These are phyloP conservation scores for Drosophila aff. DNA, from an alignment of 1,140 invertebrate genomes.

Conservation along the genomic window DNA sequence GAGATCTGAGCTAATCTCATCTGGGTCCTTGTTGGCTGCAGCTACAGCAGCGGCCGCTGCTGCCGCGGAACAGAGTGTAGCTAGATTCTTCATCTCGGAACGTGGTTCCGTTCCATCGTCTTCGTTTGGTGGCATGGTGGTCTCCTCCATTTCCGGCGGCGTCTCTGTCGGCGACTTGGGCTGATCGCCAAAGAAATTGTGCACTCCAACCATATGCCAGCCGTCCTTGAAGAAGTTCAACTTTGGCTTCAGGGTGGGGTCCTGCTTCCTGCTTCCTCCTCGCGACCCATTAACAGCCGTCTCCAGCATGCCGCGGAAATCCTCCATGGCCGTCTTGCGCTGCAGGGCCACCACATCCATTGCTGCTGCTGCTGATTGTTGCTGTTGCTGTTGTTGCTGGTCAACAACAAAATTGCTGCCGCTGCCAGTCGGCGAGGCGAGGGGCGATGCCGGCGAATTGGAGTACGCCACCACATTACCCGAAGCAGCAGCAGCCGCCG, in stretches of 20 bases:
- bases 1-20: constrained; percentile 38
- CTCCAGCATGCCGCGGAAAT: constrained; percentile 67
- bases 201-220: constrained; percentile 73
- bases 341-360: constrained; percentile 55
- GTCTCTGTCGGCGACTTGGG: constrained; percentile 84
- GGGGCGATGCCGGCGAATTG: constrained; percentile 78
- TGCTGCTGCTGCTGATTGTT: constrained; percentile 26
- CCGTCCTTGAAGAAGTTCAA: constrained; percentile 74
- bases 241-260: constrained; percentile 54
- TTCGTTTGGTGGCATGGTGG: constrained; percentile 54
- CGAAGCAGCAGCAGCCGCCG: constrained; percentile 20
- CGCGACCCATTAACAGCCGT: constrained; percentile 64
- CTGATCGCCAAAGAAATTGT: constrained; percentile 81
- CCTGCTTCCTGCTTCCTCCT: constrained; percentile 29
- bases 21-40: constrained; percentile 46
- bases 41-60: constrained; percentile 74
- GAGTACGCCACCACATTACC: constrained; percentile 54
- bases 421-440: constrained; percentile 84
- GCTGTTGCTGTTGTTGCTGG: constrained; percentile 84
- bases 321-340: constrained; percentile 64
- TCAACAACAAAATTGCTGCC: constrained; percentile 84
- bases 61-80: constrained; percentile 76
- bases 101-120: constrained; percentile 22
- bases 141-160: constrained; percentile 80
- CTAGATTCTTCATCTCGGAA: constrained; percentile 78